A percentile compares a stretch with the other conserved stretches of the same genome.
Evolutionary conservation across 2,797 vertebrate genomes (phyloP).

Genomic region (Halcyon smyrnensis): DNA sequence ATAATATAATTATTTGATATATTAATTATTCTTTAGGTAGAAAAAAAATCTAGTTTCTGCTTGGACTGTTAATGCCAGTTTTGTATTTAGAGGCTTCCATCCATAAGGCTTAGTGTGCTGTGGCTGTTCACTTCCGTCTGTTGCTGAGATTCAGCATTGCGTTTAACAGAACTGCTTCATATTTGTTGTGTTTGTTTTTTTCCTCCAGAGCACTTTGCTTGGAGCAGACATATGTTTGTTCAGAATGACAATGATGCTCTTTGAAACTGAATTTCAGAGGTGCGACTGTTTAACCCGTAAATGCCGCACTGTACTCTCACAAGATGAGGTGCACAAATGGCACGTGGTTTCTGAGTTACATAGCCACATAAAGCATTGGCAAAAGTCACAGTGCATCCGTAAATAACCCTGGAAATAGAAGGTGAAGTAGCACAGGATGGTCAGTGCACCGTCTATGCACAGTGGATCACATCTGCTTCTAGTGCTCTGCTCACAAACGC

Average conservation of each 20-base stretch:
- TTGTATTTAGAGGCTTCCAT: constrained; percentile 24
- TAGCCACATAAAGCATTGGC: not conserved
- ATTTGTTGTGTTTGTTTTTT: constrained; percentile 24
- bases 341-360: not conserved
- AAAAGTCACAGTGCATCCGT: not conserved
- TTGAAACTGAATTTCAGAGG: constrained; percentile 61
- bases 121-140: constrained; percentile 27
- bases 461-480: constrained; percentile 1
- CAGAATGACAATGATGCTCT: constrained; percentile 68
- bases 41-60: not conserved
- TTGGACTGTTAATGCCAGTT: not conserved
- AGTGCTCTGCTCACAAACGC: constrained; percentile 49
- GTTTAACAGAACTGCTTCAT: constrained; percentile 57
- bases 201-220: constrained; percentile 68
- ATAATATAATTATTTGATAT: too few relatives aligned
- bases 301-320: constrained; percentile 9
- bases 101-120: not conserved
- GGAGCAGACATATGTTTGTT: constrained; percentile 66
- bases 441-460: not conserved
- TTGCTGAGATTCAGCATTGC: not conserved
- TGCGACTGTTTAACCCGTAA: constrained; percentile 20
- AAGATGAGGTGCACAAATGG: not conserved
- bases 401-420: not conserved
- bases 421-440: not conserved
- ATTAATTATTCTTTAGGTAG: not conserved